Conservation (phyloP, 2,113 vertebrate genomes). For the Pseudorectes ferrugineus region DNA sequence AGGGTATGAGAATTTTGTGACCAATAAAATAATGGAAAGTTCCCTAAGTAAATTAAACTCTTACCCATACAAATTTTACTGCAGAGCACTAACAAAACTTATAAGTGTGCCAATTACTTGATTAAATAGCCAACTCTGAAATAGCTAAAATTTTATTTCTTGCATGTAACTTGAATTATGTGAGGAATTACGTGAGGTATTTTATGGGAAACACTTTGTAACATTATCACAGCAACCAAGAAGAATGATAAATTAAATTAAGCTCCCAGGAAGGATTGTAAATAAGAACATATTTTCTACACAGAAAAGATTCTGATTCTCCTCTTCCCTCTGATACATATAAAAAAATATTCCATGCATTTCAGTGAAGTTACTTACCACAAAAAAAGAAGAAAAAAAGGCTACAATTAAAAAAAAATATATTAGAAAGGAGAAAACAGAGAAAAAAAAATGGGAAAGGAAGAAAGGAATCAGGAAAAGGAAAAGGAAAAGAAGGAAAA, state of each 20-base stretch:
- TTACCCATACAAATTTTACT: neutral
- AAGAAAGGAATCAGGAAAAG: no score
- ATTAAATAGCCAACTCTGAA: neutral
- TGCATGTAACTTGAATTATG: neutral
- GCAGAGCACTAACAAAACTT: neutral
- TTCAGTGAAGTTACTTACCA: neutral
- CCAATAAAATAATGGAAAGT: neutral
- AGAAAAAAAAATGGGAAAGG: neutral
- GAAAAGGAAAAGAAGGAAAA: neutral
- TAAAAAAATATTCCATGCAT: neutral
- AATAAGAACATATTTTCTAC: neutral
- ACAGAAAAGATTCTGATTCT: neutral
- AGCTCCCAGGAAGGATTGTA: neutral
- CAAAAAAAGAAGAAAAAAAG: neutral
- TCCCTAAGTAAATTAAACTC: neutral
- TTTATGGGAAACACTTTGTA: neutral
- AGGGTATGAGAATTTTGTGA: neutral
- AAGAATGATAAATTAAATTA: neutral
- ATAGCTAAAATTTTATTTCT: neutral
- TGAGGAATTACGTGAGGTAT: neutral
- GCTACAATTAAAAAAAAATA: neutral
- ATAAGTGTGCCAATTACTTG: neutral
- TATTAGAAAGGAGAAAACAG: accelerated
- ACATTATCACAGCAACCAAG: neutral
- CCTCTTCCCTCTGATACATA: neutral